A percentile compares a stretch with the other conserved stretches of the same genome.
Evolutionary conservation across 2,113 vertebrate species (phyloP).

Genomic region (Varanus komodoensis): DNA sequence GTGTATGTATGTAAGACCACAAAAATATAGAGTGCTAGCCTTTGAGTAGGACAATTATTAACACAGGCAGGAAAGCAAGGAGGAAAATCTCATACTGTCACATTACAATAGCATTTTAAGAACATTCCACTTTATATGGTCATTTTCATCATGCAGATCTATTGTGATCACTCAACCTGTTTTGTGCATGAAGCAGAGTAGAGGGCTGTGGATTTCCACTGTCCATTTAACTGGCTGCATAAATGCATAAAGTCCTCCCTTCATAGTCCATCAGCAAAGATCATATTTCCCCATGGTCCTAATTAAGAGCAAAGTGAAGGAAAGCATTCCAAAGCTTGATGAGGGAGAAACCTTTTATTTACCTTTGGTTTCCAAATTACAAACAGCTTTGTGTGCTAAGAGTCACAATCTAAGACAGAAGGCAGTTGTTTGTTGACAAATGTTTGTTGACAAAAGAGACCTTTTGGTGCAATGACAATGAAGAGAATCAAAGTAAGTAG

Average conservation of each 20-base stretch:
- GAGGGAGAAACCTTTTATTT: too few relatives aligned
- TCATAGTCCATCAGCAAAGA: too few relatives aligned
- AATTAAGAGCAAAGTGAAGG: too few relatives aligned
- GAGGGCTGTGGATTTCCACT: background rate
- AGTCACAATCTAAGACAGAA: background rate
- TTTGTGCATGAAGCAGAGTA: background rate
- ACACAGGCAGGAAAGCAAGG: background rate
- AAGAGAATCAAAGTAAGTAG: background rate
- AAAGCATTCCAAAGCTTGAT: too few relatives aligned
- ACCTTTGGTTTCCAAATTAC: background rate
- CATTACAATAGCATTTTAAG: background rate
- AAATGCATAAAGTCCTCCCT: too few relatives aligned
- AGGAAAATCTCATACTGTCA: background rate
- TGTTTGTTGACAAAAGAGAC: background rate
- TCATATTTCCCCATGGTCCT: too few relatives aligned
- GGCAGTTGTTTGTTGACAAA: background rate
- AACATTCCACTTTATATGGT: background rate
- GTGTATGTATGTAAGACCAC: background rate
- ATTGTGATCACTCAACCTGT: background rate
- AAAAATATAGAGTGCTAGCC: background rate
- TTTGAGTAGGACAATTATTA: background rate
- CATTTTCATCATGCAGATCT: background rate
- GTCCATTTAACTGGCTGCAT: background rate
- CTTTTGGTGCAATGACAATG: background rate
- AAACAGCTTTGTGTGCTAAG: background rate